Base-by-base conservation (phyloP, 2,888 invertebrate species). In the Vannuccia rotundouncinata region DNA sequence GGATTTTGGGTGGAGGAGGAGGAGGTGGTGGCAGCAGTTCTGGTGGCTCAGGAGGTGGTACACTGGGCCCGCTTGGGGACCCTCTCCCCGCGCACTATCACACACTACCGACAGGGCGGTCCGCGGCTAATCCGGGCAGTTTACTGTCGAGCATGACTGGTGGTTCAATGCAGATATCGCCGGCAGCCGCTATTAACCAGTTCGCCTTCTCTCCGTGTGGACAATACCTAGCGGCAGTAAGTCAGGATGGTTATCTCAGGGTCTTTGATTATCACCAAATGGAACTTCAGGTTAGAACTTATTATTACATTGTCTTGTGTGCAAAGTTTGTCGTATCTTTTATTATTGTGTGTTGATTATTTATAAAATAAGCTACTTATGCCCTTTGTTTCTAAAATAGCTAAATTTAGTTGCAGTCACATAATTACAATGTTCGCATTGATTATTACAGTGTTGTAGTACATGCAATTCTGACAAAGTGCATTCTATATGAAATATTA, bases 211-310 rank as follows among this genome's bases (percentile, higher is more conserved):
- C 96, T 74, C 96, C 97, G 0, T 94, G 95, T 89, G 86, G 94
- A 93, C 91, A 93, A 80, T 94, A 95, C 89, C 89, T 99, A 83
- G 98, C 98, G 1, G 95, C 89, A 74, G 98, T 95, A 0, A 93
- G 95, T 28, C 96, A 90, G 84, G 90, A 90, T 84, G 99, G 98
- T 22, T 94, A 95, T 88, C 90, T 99, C 59, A 90, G 98, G 82
- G 94, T 99, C 81, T 98, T 97, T 90, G 94, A 96, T 87, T 99
- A 96, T 88, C 94, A 96, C 87, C 94, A 93, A 31, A 96, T 97
- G 95, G 98, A 99, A 88, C 90, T 97, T 31, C 78, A 78, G 78
- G 78, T 77, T 2, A 5, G n/a, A 5, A 59, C 10, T 13, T 59
- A 59, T 59, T 13, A 59, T 59, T n/a, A n/a, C n/a, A n/a, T n/a